Conservation (phyloP, 2,797 vertebrate genomes). For the Gymnothorax reevesii region DNA sequence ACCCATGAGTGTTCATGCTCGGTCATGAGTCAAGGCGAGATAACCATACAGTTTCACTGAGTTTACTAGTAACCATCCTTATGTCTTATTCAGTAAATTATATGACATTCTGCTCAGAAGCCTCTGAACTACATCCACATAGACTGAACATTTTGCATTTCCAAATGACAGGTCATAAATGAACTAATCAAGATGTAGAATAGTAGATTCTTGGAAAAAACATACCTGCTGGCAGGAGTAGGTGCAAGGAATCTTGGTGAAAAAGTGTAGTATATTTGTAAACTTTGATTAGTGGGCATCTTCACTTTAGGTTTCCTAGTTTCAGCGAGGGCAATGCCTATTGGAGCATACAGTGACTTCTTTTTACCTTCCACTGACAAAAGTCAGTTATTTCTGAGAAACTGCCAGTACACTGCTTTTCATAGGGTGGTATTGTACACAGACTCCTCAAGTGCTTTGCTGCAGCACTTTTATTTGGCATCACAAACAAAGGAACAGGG, state of each 20-base stretch:
- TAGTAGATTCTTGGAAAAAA: not conserved
- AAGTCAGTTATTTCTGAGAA: constrained; percentile 27
- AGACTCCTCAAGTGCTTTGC: constrained; percentile 13
- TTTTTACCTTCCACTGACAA: constrained; percentile 28
- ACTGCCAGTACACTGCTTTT: constrained; percentile 3
- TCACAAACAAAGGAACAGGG: constrained; percentile 25
- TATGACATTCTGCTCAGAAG: not conserved
- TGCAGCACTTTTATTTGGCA: constrained; percentile 23
- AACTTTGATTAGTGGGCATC: not conserved
- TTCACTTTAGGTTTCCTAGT: not conserved
- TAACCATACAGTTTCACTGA: constrained; percentile 32
- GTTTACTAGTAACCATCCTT: constrained; percentile 32
- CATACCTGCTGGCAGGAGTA: not conserved
- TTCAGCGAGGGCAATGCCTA: not conserved
- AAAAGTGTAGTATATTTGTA: not conserved
- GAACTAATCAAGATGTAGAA: not conserved
- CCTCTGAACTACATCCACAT: constrained; percentile 13
- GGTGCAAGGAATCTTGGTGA: not conserved
- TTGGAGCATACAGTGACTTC: not conserved
- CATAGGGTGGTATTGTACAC: not conserved
- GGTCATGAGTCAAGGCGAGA: constrained; percentile 35
- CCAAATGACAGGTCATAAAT: not conserved
- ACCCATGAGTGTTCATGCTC: constrained; percentile 39
- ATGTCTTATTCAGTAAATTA: not conserved
- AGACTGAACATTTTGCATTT: not conserved